Base-by-base conservation (phyloP, 2,888 invertebrate species). In the Marasmarcha lunaedactyla region DNA sequence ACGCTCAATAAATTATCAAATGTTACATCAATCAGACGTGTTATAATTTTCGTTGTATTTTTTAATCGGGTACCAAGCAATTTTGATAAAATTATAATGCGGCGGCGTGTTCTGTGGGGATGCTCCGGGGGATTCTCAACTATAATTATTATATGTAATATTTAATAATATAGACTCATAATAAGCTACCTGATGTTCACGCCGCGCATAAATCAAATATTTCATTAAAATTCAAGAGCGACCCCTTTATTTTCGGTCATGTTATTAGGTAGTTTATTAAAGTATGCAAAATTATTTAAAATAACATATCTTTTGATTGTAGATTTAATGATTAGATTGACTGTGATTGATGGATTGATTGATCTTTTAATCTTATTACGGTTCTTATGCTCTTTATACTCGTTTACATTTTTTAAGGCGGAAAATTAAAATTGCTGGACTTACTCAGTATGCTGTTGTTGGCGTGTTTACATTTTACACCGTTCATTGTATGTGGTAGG, bases 21-120 rank as follows among this genome's bases (percentile, higher is more conserved):
- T 83, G 81, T 78, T 81, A 78, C 81, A 81, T 83, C 81, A 81
- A 83, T 83, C 81, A 81, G 81, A 81, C 71, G 79, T 81, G 79
- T 83, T 81, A 83, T 79, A 81, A 81, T 79, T 20, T 81, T 78
- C 66, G 63, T 68, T 67, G 62, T 68, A 63, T 57, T 59, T 67
- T 69, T 61, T 67, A 68, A 68, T 63, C 64, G 55, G 52, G 63
- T 57, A 56, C 2, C 71, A 59, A 70, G 77, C 81, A 77, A 81
- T 81, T 81, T 81, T 79, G 78, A 73, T 76, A 77, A 79, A 81
- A 81, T 81, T 81, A 79, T 77, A 79, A 77, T 74, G 73, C 73
- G 56, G 58, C 55, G 57, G 55, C 63, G 62, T 50, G 63, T 63
- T 52, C 79, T 81, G 79, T 79, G 79, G 79, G 81, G 81, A 77